These are phyloP conservation scores for Aphyosemion australe DNA, from an alignment of 2,113 vertebrate species.

Conservation along the genomic window DNA sequence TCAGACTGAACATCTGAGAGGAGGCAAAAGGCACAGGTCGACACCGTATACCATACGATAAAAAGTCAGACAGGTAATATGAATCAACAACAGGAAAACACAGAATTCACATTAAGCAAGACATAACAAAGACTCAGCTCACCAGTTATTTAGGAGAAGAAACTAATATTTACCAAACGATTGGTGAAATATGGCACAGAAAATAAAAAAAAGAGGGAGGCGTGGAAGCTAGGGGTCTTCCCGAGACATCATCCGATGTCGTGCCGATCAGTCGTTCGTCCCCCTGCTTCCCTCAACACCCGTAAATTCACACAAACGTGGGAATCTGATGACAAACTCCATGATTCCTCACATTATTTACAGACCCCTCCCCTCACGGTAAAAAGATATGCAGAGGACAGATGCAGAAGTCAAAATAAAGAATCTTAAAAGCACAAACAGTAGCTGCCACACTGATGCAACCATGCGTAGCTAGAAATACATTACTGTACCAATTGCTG, in stretches of 20 bases:
- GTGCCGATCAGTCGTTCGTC: constrained; percentile 11
- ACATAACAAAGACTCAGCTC: constrained; percentile 61
- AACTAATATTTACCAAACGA: constrained; percentile 57
- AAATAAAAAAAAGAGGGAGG: constrained; percentile 36
- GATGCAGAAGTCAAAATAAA: constrained; percentile 33
- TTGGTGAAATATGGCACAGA: constrained; percentile 69
- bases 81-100: constrained; percentile 58
- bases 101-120: constrained; percentile 67
- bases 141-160: constrained; percentile 51
- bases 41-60: constrained; percentile 21
- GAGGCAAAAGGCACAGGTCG: constrained; percentile 41
- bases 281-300: too few relatives aligned
- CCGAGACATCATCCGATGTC: constrained; percentile 23
- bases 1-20: constrained; percentile 12
- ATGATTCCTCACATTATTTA: constrained; percentile 14
- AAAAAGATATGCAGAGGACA: constrained; percentile 46
- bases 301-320: constrained; percentile 17
- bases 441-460: constrained; percentile 78
- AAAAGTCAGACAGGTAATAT: constrained; percentile 53
- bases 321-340: constrained; percentile 25
- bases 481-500: constrained; percentile 76
- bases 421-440: constrained; percentile 65
- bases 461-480: constrained; percentile 81
- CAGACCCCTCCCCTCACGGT: constrained; percentile 32
- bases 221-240: constrained; percentile 10